Percentiles rank a stretch among this genome's conserved stretches.
Evolutionary conservation across 2,113 vertebrate species (phyloP).

Genomic region (Speoplatyrhinus poulsoni): DNA sequence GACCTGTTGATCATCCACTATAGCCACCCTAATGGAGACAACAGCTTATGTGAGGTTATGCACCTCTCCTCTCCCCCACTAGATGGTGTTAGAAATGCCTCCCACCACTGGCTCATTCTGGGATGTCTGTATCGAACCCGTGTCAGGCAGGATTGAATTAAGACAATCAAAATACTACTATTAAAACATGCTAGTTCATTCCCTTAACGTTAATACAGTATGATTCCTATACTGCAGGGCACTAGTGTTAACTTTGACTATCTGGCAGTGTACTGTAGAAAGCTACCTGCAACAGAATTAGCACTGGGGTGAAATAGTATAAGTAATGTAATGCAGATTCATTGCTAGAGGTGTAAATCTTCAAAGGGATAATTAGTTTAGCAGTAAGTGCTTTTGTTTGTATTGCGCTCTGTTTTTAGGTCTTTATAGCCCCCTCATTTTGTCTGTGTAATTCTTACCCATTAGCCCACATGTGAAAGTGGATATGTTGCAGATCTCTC

Average conservation of each 20-base stretch:
- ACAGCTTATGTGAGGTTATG: conserved; percentile 42
- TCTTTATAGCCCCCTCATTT: neutral
- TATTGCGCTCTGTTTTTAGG: conserved; percentile 10
- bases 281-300: conserved; percentile 39
- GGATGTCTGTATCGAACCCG: neutral
- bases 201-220: conserved; percentile 31
- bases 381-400: conserved; percentile 14
- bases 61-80: conserved; percentile 20
- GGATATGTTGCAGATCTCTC: too few species aligned
- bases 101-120: neutral
- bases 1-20: conserved; percentile 52
- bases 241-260: conserved; percentile 20
- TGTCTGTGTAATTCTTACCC: neutral
- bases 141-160: too few species aligned
- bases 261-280: conserved; percentile 28
- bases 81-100: conserved; percentile 45
- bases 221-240: conserved; percentile 24
- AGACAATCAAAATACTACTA: conserved; percentile 20
- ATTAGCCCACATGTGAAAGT: neutral
- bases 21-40: conserved; percentile 36
- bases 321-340: conserved; percentile 28
- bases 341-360: conserved; percentile 35
- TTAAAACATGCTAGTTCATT: conserved; percentile 33
- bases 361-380: conserved; percentile 54
- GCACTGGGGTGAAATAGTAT: conserved; percentile 21